Evolutionary conservation across 2,888 invertebrate genomes (phyloP).

Genomic region (Litoditis marina): DNA sequence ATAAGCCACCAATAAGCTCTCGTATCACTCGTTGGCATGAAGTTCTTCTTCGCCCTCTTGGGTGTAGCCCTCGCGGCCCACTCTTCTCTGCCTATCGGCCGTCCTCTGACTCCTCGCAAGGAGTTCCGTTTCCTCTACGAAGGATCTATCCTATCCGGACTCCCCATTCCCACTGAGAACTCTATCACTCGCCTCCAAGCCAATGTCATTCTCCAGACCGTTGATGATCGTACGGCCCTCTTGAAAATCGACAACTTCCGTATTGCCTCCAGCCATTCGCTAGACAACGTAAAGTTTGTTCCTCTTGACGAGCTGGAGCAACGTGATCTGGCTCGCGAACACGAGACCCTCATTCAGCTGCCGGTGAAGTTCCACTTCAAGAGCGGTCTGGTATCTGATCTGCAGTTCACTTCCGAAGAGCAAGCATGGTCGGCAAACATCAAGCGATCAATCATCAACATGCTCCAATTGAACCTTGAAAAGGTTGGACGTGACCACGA

Average conservation of each 20-base stretch:
- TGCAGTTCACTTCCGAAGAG: constrained; percentile 36
- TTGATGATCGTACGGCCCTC: not conserved
- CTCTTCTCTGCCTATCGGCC: constrained; percentile 17
- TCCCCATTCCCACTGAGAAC: constrained; percentile 27
- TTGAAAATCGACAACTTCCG: too few species aligned
- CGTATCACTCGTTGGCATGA: too few species aligned
- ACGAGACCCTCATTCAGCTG: constrained; percentile 34
- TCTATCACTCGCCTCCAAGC: constrained; percentile 12
- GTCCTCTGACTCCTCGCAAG: constrained; percentile 24
- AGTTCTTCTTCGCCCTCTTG: constrained; percentile 18
- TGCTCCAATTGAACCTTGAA: constrained; percentile 31
- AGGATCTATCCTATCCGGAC: constrained; percentile 28
- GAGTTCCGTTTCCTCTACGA: constrained; percentile 36
- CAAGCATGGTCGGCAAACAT: constrained; percentile 54
- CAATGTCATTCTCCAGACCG: constrained; percentile 11
- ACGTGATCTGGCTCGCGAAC: constrained; percentile 30
- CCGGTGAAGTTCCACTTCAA: constrained; percentile 49
- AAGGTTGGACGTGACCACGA: constrained; percentile 20
- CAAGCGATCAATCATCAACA: constrained; percentile 56
- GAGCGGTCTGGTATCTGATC: constrained; percentile 48
- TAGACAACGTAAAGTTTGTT: not conserved
- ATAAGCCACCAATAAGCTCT: too few species aligned
- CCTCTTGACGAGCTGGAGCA: constrained; percentile 31
- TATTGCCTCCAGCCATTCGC: too few species aligned
- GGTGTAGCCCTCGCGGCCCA: constrained; percentile 14